phyloP scores from a whole-genome alignment of 2,797 vertebrate genomes.

The Argya squamiceps region DNA sequence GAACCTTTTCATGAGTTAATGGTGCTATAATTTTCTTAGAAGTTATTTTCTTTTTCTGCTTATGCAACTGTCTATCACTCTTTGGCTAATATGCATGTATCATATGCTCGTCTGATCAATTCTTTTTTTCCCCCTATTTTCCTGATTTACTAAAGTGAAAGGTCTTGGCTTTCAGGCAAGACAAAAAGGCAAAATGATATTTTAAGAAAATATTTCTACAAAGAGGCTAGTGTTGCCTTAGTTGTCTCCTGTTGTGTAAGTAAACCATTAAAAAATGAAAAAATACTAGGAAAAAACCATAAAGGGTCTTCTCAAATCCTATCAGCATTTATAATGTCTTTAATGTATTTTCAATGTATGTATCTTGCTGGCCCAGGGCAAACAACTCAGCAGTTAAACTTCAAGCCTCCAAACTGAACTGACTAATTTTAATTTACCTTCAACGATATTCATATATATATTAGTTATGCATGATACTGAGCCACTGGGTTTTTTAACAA shows the following conservation, averaged over 20 bases:
- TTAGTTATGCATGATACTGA: not conserved
- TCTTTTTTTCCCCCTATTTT: not conserved
- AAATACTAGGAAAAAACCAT: not conserved
- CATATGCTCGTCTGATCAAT: not conserved
- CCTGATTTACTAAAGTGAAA: not conserved
- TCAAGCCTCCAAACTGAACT: not conserved
- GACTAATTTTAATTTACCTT: not conserved
- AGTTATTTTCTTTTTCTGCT: not conserved
- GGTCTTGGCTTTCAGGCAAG: not conserved
- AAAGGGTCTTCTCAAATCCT: not conserved
- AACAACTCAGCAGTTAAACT: not conserved
- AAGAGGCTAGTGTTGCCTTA: not conserved
- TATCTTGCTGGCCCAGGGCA: not conserved
- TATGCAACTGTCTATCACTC: not conserved
- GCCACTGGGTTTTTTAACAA: not conserved
- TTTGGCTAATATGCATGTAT: not conserved
- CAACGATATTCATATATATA: not conserved
- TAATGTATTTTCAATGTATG: not conserved
- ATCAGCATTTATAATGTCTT: not conserved
- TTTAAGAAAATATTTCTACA: not conserved
- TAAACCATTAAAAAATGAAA: not conserved
- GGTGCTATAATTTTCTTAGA: constrained; percentile 15
- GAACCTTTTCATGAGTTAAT: constrained; percentile 2
- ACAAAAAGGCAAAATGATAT: not conserved
- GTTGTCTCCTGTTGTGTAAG: not conserved